phyloP scores from a whole-genome alignment of 2,113 vertebrate genomes.

The Girardinichthys multiradiatus region DNA sequence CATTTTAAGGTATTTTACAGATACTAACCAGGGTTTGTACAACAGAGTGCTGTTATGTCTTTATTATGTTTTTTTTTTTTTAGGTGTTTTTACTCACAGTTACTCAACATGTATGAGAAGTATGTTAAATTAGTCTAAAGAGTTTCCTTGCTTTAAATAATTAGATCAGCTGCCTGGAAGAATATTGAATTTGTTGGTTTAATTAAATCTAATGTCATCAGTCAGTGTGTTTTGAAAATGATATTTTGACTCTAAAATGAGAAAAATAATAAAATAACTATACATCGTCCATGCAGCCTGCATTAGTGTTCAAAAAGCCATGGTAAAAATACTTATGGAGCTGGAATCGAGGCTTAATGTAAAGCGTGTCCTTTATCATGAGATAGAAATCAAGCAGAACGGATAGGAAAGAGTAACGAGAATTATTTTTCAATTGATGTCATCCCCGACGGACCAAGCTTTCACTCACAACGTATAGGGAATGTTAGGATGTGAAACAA shows the following conservation, averaged over 20 bases:
- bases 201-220: constrained; percentile 57
- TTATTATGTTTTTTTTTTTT: no score
- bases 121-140: constrained; percentile 6
- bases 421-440: constrained; percentile 38
- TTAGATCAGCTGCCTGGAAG: constrained; percentile 15
- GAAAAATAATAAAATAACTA: constrained; percentile 44
- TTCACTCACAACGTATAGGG: constrained; percentile 32
- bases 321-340: constrained; percentile 53
- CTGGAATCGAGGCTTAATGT: constrained; percentile 51
- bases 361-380: constrained; percentile 56
- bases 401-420: constrained; percentile 58
- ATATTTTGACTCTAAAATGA: constrained; percentile 54
- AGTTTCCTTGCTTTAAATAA: background rate
- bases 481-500: constrained; percentile 21
- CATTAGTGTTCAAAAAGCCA: constrained; percentile 55
- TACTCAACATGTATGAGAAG: background rate
- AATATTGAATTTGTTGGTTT: constrained; percentile 37
- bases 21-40: no score
- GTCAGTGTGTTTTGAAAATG: constrained; percentile 40
- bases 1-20: no score
- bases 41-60: no score
- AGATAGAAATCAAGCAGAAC: constrained; percentile 54
- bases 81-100: no score
- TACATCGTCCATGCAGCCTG: constrained; percentile 43
- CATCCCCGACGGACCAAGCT: constrained; percentile 16